Evolutionary conservation across 2,888 invertebrate genomes (phyloP), one percentile per base, ranked within the genome.

Genomic region (Nipponacmea schrenckii): DNA sequence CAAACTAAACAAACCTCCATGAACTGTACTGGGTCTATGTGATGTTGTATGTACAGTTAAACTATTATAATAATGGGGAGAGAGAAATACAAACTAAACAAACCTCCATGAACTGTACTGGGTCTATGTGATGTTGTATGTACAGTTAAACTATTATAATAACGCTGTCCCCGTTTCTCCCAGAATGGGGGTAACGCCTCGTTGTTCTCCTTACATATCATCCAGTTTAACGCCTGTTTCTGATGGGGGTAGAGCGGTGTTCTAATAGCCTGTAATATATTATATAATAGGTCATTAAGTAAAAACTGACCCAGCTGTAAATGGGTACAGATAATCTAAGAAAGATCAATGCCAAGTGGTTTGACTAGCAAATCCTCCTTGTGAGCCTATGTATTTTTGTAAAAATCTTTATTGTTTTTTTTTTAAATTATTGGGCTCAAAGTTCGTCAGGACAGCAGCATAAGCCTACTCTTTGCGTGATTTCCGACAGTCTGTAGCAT

Each of bases 181-280:
- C 83, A 83, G 70, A 83, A 83, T 10, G 83, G 83, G 7, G 83
- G 83, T 56, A 83, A 73, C 10, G 67, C 74, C n/a, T 74, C 46
- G 1, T 74, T 77, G 67, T 79, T 83, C 69, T 83, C 83, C 46
- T 77, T 71, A 50, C 70, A 62, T 24, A 83, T 80, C 83, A 83
- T 83, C 83, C 83, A 83, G 69, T 77, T 70, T 27, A 83, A 69
- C 15, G 83, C 83, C 66, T 81, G 82, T 64, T 81, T 83, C 76
- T 83, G 83, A 48, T 83, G 83, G n/a, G 79, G 79, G 39, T 81
- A 83, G 70, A 83, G 67, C 17, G 70, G 64, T 20, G 81, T 79
- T 10, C 24, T 45, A 17, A 83, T 75, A 14, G 80, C 82, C 83
- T 83, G 70, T 17, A 72, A 70, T 20, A 69, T 17, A 66, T 75